These are phyloP conservation scores for Lanistes nyassanus DNA, from an alignment of 1,140 invertebrate genomes.

Conservation along the genomic window DNA sequence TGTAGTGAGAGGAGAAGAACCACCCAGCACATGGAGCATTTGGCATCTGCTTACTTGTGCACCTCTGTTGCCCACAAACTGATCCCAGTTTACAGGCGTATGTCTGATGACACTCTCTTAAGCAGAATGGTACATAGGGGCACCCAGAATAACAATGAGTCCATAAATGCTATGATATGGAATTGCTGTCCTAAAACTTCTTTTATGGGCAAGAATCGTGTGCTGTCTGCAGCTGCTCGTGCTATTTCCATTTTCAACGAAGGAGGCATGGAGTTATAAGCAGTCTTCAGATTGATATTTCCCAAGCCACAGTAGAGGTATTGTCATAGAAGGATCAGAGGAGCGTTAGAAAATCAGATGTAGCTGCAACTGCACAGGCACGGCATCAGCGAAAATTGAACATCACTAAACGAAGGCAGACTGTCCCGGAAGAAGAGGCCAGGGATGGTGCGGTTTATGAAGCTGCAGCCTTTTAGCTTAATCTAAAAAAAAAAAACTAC, in stretches of 20 bases:
- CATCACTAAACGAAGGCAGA: no score
- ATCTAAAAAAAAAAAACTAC: no score
- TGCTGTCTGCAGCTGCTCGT: background rate
- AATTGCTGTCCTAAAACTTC: slow-evolving; percentile 3
- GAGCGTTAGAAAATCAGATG: no score
- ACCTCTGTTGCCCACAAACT: no score
- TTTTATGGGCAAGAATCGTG: slow-evolving; percentile 4
- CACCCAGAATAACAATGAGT: slow-evolving; percentile 16
- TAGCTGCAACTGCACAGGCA: no score
- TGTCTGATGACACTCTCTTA: background rate
- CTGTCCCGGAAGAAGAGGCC: no score
- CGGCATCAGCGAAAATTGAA: no score
- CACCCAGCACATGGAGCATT: background rate
- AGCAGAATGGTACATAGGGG: no score
- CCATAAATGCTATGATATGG: slow-evolving; percentile 3
- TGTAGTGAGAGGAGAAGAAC: background rate
- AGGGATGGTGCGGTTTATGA: no score
- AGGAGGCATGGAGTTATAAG: background rate
- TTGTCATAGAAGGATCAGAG: no score
- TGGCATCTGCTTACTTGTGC: no score
- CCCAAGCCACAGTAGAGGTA: background rate
- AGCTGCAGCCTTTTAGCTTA: no score
- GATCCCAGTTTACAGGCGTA: background rate
- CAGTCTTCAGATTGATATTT: background rate
- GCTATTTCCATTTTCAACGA: background rate